phyloP scores from a whole-genome alignment of 2,888 invertebrate genomes.

The Actias luna region DNA sequence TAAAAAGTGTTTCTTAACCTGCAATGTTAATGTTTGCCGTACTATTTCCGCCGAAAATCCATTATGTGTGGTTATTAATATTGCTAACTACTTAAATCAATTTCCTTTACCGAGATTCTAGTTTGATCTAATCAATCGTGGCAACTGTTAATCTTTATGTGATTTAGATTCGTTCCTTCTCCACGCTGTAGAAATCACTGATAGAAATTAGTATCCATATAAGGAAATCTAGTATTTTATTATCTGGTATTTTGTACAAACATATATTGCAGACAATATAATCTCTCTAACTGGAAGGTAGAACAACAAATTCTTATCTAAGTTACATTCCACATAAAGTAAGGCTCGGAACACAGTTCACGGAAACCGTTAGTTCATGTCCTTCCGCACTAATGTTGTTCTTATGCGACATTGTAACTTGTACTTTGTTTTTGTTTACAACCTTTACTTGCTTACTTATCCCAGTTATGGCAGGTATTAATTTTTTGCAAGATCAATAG shows the following conservation, averaged over 20 bases:
- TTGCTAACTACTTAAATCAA: too few species aligned
- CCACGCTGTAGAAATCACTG: too few species aligned
- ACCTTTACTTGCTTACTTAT: not conserved
- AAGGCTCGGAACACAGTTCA: conserved; percentile 34
- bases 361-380: conserved; percentile 45
- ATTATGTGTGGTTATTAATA: too few species aligned
- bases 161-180: too few species aligned
- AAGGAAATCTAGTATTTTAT: not conserved
- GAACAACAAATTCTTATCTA: conserved; percentile 24
- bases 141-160: too few species aligned
- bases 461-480: not conserved
- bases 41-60: too few species aligned
- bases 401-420: conserved; percentile 36
- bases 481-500: not conserved
- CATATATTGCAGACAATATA: conserved; percentile 2
- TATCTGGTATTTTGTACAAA: not conserved
- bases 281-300: conserved; percentile 9
- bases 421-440: conserved; percentile 41
- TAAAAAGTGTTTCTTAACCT: too few species aligned
- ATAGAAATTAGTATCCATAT: not conserved
- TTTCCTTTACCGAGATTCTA: too few species aligned
- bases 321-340: conserved; percentile 30
- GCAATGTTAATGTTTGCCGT: too few species aligned
- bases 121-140: too few species aligned
- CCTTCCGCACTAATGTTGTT: conserved; percentile 28